A percentile compares a stretch with the other conserved stretches of the same genome.
Evolutionary conservation across 2,113 vertebrate genomes (phyloP).

Genomic region (Ceuthmochares aereus): DNA sequence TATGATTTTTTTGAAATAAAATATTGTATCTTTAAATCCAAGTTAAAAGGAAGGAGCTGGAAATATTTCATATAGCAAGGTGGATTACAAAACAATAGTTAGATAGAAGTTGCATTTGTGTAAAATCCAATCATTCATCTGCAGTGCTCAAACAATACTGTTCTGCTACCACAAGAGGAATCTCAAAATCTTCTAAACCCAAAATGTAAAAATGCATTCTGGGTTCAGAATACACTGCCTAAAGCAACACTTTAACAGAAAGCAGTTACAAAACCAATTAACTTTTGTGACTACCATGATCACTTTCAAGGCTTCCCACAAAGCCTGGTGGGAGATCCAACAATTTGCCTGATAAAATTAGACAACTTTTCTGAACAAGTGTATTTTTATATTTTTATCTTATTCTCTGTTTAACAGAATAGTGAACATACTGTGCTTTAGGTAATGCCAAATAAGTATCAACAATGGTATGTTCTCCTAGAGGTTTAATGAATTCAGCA

Average conservation of each 20-base stretch:
- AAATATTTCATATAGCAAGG: not conserved
- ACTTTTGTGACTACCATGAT: not conserved
- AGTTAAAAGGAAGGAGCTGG: not conserved
- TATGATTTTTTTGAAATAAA: not conserved
- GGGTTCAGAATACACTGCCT: not conserved
- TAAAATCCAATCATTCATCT: not conserved
- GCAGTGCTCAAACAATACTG: not conserved
- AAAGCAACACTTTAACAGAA: not conserved
- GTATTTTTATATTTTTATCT: not conserved
- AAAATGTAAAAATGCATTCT: not conserved
- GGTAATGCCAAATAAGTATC: not conserved
- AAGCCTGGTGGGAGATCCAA: not conserved
- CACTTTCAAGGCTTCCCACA: not conserved
- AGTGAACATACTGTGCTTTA: not conserved
- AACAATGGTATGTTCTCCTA: not conserved
- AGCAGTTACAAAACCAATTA: not conserved
- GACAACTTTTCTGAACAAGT: not conserved
- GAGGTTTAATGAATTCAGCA: not conserved
- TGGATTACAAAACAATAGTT: not conserved
- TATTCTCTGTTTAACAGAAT: not conserved
- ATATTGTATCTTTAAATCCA: not conserved
- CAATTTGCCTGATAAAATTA: not conserved
- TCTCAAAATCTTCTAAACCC: not conserved
- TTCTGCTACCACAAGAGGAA: not conserved
- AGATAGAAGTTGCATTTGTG: fast-evolving